A percentile compares a stretch with the other conserved stretches of the same genome.
phyloP scores from a whole-genome alignment of 2,113 vertebrate species.

The Istiophorus platypterus region DNA sequence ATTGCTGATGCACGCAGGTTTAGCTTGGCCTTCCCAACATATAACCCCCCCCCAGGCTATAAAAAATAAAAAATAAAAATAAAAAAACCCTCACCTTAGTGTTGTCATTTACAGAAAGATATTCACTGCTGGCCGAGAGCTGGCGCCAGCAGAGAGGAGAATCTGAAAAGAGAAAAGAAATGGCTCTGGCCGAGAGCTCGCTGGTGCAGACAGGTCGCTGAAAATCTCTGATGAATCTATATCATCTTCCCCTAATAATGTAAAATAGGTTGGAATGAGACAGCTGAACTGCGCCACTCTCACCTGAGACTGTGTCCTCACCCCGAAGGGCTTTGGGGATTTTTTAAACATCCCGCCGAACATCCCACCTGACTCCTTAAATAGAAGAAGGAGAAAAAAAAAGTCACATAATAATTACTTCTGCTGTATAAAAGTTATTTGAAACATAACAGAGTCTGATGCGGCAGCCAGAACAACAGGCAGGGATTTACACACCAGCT shows the following conservation, averaged over 20 bases:
- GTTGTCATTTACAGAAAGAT: conserved; percentile 23
- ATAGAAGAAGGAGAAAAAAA: too few relatives aligned
- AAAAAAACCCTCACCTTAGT: conserved; percentile 38
- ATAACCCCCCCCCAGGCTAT: too few relatives aligned
- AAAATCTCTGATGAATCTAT: neutral
- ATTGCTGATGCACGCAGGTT: conserved; percentile 49
- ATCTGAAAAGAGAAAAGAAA: too few relatives aligned
- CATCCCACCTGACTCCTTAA: conserved; percentile 61
- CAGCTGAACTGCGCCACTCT: neutral
- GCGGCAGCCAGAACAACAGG: neutral
- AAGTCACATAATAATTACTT: neutral
- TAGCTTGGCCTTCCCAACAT: neutral
- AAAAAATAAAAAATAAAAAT: conserved; percentile 34
- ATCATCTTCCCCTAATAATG: neutral
- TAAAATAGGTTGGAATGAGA: neutral
- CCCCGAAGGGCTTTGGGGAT: conserved; percentile 44
- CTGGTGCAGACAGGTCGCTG: too few relatives aligned
- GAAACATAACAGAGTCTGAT: neutral
- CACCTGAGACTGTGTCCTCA: conserved; percentile 60
- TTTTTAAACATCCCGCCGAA: conserved; percentile 74
- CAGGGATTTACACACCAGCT: conserved; percentile 6
- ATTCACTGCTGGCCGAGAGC: conserved; percentile 28
- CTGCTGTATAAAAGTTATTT: neutral
- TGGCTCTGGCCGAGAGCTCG: too few relatives aligned
- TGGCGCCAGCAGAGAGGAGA: too few relatives aligned